Percentiles rank a stretch among this genome's conserved stretches.
These are phyloP conservation scores for Monodelphis domestica DNA, from an alignment of 2,797 vertebrate species.

Conservation along the genomic window DNA sequence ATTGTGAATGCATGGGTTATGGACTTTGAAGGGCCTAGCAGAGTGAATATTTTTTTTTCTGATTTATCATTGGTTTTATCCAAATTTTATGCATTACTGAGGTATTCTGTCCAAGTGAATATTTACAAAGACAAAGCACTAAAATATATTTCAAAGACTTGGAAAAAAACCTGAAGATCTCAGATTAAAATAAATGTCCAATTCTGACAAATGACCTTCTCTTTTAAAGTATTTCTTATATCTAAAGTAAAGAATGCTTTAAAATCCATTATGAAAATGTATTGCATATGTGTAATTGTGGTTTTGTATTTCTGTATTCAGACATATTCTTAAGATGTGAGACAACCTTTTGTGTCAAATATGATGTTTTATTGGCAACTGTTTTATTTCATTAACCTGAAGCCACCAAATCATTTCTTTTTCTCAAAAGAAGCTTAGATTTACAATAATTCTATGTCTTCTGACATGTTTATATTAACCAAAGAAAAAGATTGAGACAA, in stretches of 20 bases:
- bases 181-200: slow-evolving; percentile 31
- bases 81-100: not conserved
- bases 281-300: not conserved
- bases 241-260: not conserved
- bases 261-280: not conserved
- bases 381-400: not conserved
- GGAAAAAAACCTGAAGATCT: not conserved
- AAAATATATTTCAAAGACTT: not conserved
- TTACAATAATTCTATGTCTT: not conserved
- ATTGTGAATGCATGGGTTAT: not conserved
- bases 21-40: not conserved
- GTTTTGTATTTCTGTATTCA: not conserved
- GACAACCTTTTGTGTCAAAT: not conserved
- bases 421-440: not conserved
- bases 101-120: not conserved
- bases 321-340: not conserved
- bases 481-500: not conserved
- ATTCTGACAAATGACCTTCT: not conserved
- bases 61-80: slow-evolving; percentile 4
- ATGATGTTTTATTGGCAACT: not conserved
- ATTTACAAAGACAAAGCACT: not conserved
- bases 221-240: not conserved
- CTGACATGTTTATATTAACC: not conserved
- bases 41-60: not conserved
- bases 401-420: not conserved